Conservation (phyloP, 2,797 vertebrate species). For the Argentina silus region DNA sequence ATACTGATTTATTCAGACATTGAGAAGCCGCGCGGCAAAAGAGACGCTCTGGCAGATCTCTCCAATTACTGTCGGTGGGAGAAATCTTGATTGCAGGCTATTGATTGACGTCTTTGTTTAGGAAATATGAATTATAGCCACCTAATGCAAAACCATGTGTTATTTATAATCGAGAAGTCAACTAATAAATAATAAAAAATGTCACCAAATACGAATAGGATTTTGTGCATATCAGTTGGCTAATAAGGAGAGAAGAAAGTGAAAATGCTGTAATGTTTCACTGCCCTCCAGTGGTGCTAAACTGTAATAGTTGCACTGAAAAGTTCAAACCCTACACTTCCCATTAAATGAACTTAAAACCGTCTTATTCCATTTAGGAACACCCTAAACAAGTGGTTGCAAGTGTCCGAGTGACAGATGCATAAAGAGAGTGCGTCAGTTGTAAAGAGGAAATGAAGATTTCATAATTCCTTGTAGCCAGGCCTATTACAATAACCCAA, state of each 20-base stretch:
- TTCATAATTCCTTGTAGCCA: too few species aligned
- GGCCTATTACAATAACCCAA: too few species aligned
- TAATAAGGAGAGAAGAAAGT: neutral
- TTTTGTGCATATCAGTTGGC: neutral
- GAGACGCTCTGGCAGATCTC: conserved; percentile 46
- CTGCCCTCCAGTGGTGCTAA: conserved; percentile 5
- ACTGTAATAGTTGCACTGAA: too few species aligned
- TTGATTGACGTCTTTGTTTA: conserved; percentile 60
- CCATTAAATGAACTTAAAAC: neutral
- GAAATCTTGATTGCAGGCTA: conserved; percentile 74
- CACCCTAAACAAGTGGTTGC: too few species aligned
- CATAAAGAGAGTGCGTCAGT: too few species aligned
- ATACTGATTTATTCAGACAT: conserved; percentile 74
- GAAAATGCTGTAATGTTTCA: neutral
- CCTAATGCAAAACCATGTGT: conserved; percentile 1
- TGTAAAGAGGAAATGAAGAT: too few species aligned
- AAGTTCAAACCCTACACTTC: neutral
- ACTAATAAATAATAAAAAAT: neutral
- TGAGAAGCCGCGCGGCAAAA: conserved; percentile 51
- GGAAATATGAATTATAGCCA: conserved; percentile 32
- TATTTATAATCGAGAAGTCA: too few species aligned
- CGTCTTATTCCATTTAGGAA: neutral
- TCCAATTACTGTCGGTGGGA: conserved; percentile 65
- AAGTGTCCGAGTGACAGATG: too few species aligned
- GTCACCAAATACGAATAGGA: neutral